Base-by-base conservation (phyloP, 2,888 invertebrate genomes). In the Papilio gigon region DNA sequence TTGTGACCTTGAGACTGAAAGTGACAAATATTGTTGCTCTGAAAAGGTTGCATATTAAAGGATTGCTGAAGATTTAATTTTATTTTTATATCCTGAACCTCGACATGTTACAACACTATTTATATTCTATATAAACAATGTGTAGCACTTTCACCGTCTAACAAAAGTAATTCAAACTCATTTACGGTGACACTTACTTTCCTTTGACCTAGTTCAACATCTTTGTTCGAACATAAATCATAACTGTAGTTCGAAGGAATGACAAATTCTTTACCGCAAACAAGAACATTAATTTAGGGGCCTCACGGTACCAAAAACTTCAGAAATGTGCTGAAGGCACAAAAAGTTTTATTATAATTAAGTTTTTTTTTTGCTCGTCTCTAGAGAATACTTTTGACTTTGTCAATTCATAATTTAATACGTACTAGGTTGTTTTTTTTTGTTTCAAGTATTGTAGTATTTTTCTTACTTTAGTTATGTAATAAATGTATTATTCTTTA, bases 141-240 rank as follows among this genome's bases (percentile, higher is more conserved):
- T n/a, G 17, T 14, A 11, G 22, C 3, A 9, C 33, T 33, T 17
- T 11, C 33, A 8, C 33, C 9, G 17, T 2, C 22, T 25, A 4
- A 50, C 25, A 50, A 33, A 33, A 30, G 17, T 3, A 30, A 8
- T 58, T 20, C 20, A 8, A 35, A 33, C 35, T 11, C 33, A 17
- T 58, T 11, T 17, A 9, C 33, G 2, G 11, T 4, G 35, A 58
- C 58, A 33, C 30, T 56, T 14, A 50, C 1, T 58, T 58, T 5
- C 35, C 20, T 58, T 58, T 58, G 58, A 35, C 35, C 35, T 35
- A 58, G 12, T 58, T 56, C 20, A 58, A 35, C 58, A 58, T 17
- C n/a, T 30, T 33, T 1, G 8, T 58, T 20, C 4, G 12, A 5
- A 2, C 20, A 35, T 58, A 58, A 58, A 58, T 58, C 35, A 56